Evolutionary conservation across 2,797 vertebrate genomes (phyloP).

Genomic region (Spea hammondii): DNA sequence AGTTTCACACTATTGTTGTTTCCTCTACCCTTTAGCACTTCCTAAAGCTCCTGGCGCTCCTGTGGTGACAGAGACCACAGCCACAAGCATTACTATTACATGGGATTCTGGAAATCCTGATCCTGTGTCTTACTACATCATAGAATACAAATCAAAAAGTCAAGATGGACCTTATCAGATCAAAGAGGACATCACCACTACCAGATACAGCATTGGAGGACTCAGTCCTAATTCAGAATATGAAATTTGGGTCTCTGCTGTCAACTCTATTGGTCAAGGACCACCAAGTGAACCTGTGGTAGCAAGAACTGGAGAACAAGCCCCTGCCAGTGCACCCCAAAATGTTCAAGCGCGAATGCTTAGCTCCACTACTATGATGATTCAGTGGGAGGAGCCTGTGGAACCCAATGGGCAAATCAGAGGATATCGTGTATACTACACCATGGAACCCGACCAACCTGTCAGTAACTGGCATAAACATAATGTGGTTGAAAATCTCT

Average conservation of each 20-base stretch:
- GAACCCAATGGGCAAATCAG: constrained; percentile 97
- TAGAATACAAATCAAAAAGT: constrained; percentile 93
- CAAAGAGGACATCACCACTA: constrained; percentile 94
- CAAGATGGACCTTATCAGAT: constrained; percentile 94
- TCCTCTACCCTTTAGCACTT: constrained; percentile 76
- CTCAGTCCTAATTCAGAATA: constrained; percentile 98
- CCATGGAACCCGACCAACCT: constrained; percentile 87
- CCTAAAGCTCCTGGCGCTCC: constrained; percentile 95
- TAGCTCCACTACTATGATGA: constrained; percentile 92
- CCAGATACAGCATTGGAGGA: constrained; percentile 95
- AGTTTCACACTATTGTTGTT: background rate
- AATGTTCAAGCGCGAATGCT: constrained; percentile 93
- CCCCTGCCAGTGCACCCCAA: constrained; percentile 89
- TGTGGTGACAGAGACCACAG: constrained; percentile 93
- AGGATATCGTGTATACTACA: constrained; percentile 95
- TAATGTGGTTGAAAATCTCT: constrained; percentile 92
- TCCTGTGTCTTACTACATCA: constrained; percentile 92
- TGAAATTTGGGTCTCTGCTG: constrained; percentile 91
- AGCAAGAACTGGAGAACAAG: constrained; percentile 92
- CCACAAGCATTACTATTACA: constrained; percentile 96
- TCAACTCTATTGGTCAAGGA: constrained; percentile 96
- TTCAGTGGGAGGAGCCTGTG: constrained; percentile 96
- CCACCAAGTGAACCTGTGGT: constrained; percentile 93
- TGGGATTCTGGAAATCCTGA: constrained; percentile 99
- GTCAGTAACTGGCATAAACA: constrained; percentile 95